These are phyloP conservation scores for Bombylius major DNA, from an alignment of 2,888 invertebrate genomes.

Conservation along the genomic window DNA sequence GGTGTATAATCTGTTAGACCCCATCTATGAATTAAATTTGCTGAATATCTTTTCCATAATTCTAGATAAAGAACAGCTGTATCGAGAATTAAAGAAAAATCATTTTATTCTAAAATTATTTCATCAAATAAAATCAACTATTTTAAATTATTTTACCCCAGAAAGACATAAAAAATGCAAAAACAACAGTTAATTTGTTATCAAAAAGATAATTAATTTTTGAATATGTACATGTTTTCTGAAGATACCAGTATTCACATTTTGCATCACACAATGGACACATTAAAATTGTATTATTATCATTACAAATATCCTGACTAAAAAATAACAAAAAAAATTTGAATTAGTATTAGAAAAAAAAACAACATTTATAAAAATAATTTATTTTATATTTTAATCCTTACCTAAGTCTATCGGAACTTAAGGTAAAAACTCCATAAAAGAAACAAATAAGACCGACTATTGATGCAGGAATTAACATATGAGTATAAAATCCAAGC, in stretches of 20 bases:
- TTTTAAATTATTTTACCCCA: constrained; percentile 43
- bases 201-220: constrained; percentile 68
- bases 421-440: constrained; percentile 42
- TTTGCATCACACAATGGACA: constrained; percentile 67
- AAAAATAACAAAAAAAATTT: background rate
- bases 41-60: constrained; percentile 70
- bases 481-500: constrained; percentile 75
- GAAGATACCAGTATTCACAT: constrained; percentile 63
- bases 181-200: constrained; percentile 64
- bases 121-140: background rate
- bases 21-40: constrained; percentile 70
- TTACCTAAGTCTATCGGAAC: constrained; percentile 36
- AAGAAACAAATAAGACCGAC: constrained; percentile 54
- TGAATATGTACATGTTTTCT: constrained; percentile 57
- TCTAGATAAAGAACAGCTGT: constrained; percentile 60
- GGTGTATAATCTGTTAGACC: constrained; percentile 63
- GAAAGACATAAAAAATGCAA: constrained; percentile 69
- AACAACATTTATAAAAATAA: background rate
- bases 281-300: constrained; percentile 48
- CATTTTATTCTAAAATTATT: background rate
- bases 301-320: constrained; percentile 47
- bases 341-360: background rate
- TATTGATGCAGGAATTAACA: constrained; percentile 62
- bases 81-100: background rate
- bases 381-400: background rate